phyloP scores from a whole-genome alignment of 2,113 vertebrate genomes.

The Hemicordylus capensis region DNA sequence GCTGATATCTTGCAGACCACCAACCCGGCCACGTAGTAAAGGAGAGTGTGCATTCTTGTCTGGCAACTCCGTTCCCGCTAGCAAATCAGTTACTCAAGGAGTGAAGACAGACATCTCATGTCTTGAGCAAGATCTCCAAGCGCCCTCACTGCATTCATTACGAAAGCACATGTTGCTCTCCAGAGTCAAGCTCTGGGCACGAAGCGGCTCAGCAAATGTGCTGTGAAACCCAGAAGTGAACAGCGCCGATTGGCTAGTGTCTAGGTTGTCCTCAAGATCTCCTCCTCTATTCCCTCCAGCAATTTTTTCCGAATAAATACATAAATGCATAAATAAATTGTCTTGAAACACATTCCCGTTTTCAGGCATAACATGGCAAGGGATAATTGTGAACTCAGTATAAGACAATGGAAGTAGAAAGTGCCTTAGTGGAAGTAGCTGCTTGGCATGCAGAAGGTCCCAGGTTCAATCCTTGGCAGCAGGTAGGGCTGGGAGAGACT shows the following conservation, averaged over 20 bases:
- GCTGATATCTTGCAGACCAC: background rate
- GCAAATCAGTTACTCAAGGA: background rate
- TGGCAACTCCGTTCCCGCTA: background rate
- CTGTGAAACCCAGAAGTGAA: background rate
- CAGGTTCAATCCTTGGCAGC: too few relatives aligned
- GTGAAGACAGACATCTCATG: background rate
- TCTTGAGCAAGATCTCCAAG: background rate
- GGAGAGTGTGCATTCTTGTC: background rate
- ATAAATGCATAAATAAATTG: too few relatives aligned
- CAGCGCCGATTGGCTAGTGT: background rate
- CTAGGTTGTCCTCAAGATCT: too few relatives aligned
- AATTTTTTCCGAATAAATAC: too few relatives aligned
- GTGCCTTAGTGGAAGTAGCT: too few relatives aligned
- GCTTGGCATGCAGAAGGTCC: too few relatives aligned
- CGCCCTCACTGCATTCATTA: background rate
- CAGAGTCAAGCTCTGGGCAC: background rate
- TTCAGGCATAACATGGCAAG: too few relatives aligned
- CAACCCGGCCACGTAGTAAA: background rate
- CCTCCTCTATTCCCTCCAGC: background rate
- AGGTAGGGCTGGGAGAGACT: too few relatives aligned
- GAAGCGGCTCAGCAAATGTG: background rate
- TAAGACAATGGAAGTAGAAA: too few relatives aligned
- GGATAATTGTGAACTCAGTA: too few relatives aligned
- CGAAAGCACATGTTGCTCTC: background rate
- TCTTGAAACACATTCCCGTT: too few relatives aligned